These are phyloP conservation scores for Drosophila mettleri DNA, from an alignment of 2,888 invertebrate species.

Conservation along the genomic window DNA sequence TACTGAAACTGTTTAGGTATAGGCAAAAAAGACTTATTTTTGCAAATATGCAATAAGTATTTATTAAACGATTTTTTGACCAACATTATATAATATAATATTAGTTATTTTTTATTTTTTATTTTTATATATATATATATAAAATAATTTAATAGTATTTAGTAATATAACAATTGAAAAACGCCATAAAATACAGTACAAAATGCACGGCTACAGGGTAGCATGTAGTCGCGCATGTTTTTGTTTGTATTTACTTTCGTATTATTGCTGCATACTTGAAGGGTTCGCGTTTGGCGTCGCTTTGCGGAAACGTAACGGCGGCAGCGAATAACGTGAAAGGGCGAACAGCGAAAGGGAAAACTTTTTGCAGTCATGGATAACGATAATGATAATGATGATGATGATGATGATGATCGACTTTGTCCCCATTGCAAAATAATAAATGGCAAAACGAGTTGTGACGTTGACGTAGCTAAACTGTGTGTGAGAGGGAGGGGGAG, in stretches of 20 bases:
- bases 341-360: slow-evolving; percentile 19
- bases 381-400: slow-evolving; percentile 20
- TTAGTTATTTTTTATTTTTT: no score
- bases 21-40: no score
- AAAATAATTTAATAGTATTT: not conserved
- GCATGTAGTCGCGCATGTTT: not conserved
- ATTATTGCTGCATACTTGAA: slow-evolving; percentile 72
- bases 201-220: not conserved
- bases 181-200: not conserved
- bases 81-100: no score
- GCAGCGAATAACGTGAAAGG: slow-evolving; percentile 33
- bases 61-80: no score
- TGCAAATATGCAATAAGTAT: no score
- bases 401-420: slow-evolving; percentile 53
- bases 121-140: not conserved
- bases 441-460: slow-evolving; percentile 49
- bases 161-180: no score
- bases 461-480: slow-evolving; percentile 35
- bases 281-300: slow-evolving; percentile 42
- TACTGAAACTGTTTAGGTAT: no score
- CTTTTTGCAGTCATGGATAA: slow-evolving; percentile 45
- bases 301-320: slow-evolving; percentile 32
- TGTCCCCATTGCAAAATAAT: slow-evolving; percentile 56
- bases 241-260: slow-evolving; percentile 71
- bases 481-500: not conserved